Evolutionary conservation across 2,888 invertebrate genomes (phyloP).

Genomic region (Muschampia plurimacula): DNA sequence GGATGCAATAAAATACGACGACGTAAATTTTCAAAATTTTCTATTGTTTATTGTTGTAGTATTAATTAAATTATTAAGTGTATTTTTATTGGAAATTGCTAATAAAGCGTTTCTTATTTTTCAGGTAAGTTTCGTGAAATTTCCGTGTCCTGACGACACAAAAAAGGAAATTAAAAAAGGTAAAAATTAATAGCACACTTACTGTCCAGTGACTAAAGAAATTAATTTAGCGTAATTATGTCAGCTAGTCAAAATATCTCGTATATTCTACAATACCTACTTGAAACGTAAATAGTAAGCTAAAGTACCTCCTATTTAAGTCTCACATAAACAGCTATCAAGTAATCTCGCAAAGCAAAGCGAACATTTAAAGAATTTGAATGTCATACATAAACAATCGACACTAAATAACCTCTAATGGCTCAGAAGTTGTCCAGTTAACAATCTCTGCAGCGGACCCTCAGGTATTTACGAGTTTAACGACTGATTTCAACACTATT

Average conservation of each 20-base stretch:
- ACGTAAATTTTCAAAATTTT: too few relatives aligned
- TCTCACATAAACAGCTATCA: constrained; percentile 1
- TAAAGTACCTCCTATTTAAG: neutral
- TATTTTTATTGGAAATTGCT: too few relatives aligned
- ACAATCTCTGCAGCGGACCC: constrained; percentile 11
- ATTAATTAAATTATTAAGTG: too few relatives aligned
- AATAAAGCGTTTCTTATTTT: neutral
- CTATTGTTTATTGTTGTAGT: too few relatives aligned
- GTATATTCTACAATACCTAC: too few relatives aligned
- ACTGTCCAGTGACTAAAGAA: too few relatives aligned
- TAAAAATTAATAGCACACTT: neutral
- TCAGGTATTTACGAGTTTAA: constrained; percentile 24
- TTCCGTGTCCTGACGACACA: neutral
- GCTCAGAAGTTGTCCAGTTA: constrained; percentile 26
- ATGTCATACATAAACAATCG: constrained; percentile 21
- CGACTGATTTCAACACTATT: constrained; percentile 1
- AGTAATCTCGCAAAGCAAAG: neutral
- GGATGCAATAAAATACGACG: too few relatives aligned
- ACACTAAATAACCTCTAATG: constrained; percentile 31
- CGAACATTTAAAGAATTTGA: constrained; percentile 13
- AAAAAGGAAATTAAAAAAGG: neutral
- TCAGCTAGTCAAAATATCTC: too few relatives aligned
- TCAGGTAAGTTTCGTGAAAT: constrained; percentile 1
- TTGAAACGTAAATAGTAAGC: neutral
- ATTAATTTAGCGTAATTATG: too few relatives aligned